Conservation (phyloP, 2,888 invertebrate species). For the Plagiodera versicolora region DNA sequence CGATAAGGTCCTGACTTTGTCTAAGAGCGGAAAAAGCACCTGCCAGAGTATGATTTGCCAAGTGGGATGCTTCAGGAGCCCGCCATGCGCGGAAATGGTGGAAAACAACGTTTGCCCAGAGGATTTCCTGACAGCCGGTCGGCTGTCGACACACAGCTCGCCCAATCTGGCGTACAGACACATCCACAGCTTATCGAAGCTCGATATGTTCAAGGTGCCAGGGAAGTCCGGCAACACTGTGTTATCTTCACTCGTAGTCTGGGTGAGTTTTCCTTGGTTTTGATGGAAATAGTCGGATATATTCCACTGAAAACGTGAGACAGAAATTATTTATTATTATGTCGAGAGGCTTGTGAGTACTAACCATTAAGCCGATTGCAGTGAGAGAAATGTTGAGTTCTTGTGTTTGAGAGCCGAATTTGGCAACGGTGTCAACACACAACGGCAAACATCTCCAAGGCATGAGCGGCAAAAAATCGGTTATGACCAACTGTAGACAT, state of each 20-base stretch:
- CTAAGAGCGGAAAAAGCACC: constrained; percentile 91
- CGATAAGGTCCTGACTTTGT: constrained; percentile 81
- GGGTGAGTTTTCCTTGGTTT: constrained; percentile 83
- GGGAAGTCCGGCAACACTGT: constrained; percentile 84
- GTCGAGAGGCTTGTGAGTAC: neutral
- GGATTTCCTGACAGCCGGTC: constrained; percentile 95
- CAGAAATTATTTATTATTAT: too few relatives aligned
- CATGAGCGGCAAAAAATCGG: constrained; percentile 91
- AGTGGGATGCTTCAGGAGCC: constrained; percentile 80
- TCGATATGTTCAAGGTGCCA: constrained; percentile 79
- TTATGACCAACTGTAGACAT: constrained; percentile 91
- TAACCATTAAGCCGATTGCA: constrained; percentile 93
- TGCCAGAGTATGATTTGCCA: constrained; percentile 96
- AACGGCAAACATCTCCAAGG: constrained; percentile 89
- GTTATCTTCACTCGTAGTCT: constrained; percentile 71
- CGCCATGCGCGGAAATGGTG: constrained; percentile 94
- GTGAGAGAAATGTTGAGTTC: constrained; percentile 97
- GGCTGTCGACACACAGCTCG: constrained; percentile 89
- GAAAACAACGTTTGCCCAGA: constrained; percentile 97
- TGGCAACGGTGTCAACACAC: constrained; percentile 90
- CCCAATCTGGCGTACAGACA: constrained; percentile 86
- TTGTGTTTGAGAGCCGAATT: constrained; percentile 94
- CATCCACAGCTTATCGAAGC: constrained; percentile 95
- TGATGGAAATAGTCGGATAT: constrained; percentile 97
- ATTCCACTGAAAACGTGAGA: constrained; percentile 79